Conservation (phyloP, 2,888 invertebrate genomes). For the Prosapia bicincta region DNA sequence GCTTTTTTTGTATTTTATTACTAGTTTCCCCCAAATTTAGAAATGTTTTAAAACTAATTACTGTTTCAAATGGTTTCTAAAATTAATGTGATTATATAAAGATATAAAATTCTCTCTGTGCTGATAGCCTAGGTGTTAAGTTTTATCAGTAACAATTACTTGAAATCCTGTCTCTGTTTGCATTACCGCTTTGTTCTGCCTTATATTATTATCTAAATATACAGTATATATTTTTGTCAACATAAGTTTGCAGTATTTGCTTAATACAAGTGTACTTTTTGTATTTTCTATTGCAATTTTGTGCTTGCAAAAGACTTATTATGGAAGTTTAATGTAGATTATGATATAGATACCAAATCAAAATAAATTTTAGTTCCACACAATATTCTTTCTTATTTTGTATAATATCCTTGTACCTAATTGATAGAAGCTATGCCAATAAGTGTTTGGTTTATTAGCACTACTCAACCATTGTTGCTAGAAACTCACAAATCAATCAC, state of each 20-base stretch:
- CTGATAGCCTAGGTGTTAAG: not conserved
- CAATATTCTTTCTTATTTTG: not conserved
- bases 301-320: conserved; percentile 1
- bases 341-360: conserved; percentile 18
- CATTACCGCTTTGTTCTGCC: not conserved
- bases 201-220: not conserved
- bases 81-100: not conserved
- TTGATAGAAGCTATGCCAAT: too few species aligned
- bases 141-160: not conserved
- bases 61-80: too few species aligned
- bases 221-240: not conserved
- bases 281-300: not conserved
- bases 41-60: too few species aligned
- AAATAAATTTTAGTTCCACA: conserved; percentile 29
- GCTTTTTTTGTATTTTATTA: too few species aligned
- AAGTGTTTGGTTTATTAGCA: too few species aligned
- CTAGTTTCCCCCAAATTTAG: too few species aligned
- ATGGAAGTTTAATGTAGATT: not conserved
- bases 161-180: not conserved
- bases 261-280: not conserved
- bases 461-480: too few species aligned
- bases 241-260: not conserved
- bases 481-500: too few species aligned
- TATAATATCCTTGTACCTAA: too few species aligned
- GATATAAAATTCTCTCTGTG: too few species aligned